Evolutionary conservation across 64 coral and sea anemone species (phyloP), one percentile per base, ranked within the genome.

Genomic region (Stichodactyla helianthus): DNA sequence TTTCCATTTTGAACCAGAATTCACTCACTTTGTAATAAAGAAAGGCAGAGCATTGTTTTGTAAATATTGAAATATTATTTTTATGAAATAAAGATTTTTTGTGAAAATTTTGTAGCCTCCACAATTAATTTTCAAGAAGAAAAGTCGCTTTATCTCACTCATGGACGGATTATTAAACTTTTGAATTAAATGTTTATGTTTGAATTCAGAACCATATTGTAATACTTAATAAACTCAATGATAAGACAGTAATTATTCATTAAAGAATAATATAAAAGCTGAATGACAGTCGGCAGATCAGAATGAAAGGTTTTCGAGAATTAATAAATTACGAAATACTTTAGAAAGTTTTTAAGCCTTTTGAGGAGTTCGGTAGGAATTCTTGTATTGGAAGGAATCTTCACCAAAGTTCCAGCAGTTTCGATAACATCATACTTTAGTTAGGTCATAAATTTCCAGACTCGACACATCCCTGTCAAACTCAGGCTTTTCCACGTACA

Each of bases 1-100:
- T 7, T 18, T 79, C 6, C 25, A 6, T 18, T 10, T 79, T 79
- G 16, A 10, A 65, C 22, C 6, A 65, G 62, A 65, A 65, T 65
- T 19, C 25, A 74, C 22, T 74, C 12, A 5, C 27, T 35, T 74
- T 11, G 68, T 74, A 68, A 27, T 11, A 74, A 8, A 31, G 27
- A 74, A 27, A 74, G 12, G 25, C 35, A 44, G 35, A 44, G 35
- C 35, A 44, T 44, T 44, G 35, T 44, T 44, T 74, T 74, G 68
- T 74, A 74, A 74, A 27, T 74, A 74, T 74, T 13, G 68, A 31
- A 74, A 74, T 2, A 74, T 74, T 74, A 74, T 74, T 74, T 74
- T 74, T 74, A 74, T 74, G 22, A 23, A 74, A 74, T 74, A 74
- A 74, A 74, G 68, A 74, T 27, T 74, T 74, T 70, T 74, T 74